These are phyloP conservation scores for Lemur catta DNA, from an alignment of 2,797 vertebrate genomes.

Conservation along the genomic window DNA sequence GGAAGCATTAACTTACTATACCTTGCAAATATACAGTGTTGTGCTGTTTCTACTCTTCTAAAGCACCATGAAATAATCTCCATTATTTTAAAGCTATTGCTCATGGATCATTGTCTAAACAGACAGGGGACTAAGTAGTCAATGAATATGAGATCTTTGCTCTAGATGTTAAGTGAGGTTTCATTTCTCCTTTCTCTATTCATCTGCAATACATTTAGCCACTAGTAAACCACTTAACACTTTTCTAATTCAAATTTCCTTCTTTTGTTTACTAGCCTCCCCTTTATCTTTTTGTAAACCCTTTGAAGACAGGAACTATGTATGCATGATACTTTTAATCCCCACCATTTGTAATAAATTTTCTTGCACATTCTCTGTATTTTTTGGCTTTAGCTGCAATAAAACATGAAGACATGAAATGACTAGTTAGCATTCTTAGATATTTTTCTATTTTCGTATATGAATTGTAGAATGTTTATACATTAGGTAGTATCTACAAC, in stretches of 20 bases:
- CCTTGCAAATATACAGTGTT: background rate
- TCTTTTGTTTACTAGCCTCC: background rate
- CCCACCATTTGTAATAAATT: background rate
- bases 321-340: background rate
- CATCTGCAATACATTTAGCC: background rate
- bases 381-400: background rate
- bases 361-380: background rate
- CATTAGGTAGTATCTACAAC: background rate
- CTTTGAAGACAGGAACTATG: background rate
- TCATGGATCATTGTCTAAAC: background rate
- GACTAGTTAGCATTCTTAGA: background rate
- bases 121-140: background rate
- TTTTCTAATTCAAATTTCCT: background rate
- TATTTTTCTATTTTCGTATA: background rate
- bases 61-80: background rate
- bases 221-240: background rate
- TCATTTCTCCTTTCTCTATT: background rate
- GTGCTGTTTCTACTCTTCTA: background rate
- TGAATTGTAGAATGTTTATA: background rate
- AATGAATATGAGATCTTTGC: background rate
- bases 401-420: background rate
- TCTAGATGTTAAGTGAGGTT: background rate
- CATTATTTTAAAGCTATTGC: background rate
- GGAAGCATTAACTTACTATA: background rate
- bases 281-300: background rate